Conservation (phyloP, 2,113 vertebrate genomes). For the Struthio camelus region DNA sequence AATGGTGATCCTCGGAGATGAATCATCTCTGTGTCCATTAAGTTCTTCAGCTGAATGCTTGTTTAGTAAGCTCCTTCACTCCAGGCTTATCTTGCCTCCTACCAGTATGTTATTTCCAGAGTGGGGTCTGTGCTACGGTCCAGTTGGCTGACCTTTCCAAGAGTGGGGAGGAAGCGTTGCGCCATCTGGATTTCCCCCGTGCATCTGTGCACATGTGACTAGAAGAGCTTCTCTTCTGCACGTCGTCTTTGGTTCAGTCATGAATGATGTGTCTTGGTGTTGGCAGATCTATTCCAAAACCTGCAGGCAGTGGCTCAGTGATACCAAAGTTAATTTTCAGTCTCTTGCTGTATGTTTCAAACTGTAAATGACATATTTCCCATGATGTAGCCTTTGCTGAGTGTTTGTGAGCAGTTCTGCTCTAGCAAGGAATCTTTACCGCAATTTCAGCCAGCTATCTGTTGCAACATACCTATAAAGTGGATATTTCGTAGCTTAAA, state of each 20-base stretch:
- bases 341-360: neutral
- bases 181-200: neutral
- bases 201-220: neutral
- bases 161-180: neutral
- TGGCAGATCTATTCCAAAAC: neutral
- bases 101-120: neutral
- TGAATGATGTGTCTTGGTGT: neutral
- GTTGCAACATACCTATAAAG: neutral
- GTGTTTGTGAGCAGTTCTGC: neutral
- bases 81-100: neutral
- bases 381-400: neutral
- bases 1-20: neutral
- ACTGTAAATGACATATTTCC: neutral
- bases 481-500: neutral
- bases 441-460: neutral
- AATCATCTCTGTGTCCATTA: neutral
- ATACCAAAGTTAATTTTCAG: slow-evolving; percentile 21
- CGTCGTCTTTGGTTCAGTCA: neutral
- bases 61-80: neutral
- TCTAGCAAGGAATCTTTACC: neutral
- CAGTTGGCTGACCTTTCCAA: neutral
- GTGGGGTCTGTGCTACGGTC: neutral
- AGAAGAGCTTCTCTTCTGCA: neutral
- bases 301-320: neutral
- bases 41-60: neutral